Base-by-base conservation (phyloP, 2,113 vertebrate genomes). In the Circaetus gallicus region DNA sequence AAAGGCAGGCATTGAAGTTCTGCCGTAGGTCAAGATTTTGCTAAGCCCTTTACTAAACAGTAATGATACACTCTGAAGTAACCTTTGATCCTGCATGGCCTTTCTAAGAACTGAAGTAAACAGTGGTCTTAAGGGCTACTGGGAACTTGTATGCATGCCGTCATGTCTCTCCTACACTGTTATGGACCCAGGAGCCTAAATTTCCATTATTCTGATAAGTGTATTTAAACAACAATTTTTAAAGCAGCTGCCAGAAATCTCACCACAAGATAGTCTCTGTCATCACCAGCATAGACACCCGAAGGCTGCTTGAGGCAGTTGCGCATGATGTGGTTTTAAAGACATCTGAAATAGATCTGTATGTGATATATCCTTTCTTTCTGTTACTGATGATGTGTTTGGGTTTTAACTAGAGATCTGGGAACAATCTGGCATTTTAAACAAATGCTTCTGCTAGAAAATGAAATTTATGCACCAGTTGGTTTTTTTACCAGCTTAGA, bases 371-470 rank as follows among this genome's bases (percentile, higher is more conserved):
- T 1, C 40, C 53, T 71, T 86, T 34, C 49, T 76, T 73, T 53
- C 81, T 86, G 52, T n/a, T 77, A 16, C 16, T 55, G 66, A 38
- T 47, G 29, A 62, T 38, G 42, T 81, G 34, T 56, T 70, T 52
- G 43, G 66, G 47, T 36, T 94, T 86, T 69, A 82, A 58, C 76
- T 89, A 43, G n/a, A 87, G 56, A 36, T 50, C 74, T 81, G 76
- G 63, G 53, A 90, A 58, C 2, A 32, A 58, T 36, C 58, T 89
- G 63, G 32, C 26, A 29, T 83, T 88, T 89, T 82, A 83, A 90
- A 80, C 80, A 90, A 92, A 89, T 42, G 32, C 31, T 86, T 86
- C 81, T 83, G n/a, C 65, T 89, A 63, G 56, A 49, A 95, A 90
- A 47, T 55, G 7, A 61, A 73, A 56, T 91, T 49, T 69, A 77